Percentiles rank a stretch among this genome's conserved stretches.
phyloP scores from a whole-genome alignment of 64 coral and sea anemone species.

The Montipora capricornis region DNA sequence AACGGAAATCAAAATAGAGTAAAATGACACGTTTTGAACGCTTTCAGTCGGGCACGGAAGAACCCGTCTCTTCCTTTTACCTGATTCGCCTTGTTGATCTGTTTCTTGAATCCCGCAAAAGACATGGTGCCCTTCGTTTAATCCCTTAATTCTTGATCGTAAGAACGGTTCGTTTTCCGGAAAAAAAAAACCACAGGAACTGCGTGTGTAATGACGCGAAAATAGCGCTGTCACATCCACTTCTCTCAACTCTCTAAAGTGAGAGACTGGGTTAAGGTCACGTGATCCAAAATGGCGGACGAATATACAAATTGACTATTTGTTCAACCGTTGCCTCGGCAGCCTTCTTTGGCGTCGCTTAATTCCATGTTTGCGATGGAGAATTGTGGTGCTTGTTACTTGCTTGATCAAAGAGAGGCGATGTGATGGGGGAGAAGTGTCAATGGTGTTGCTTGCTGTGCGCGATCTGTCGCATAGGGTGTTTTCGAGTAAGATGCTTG shows the following conservation, averaged over 20 bases:
- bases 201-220: background rate
- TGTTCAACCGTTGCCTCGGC: background rate
- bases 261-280: slow-evolving; percentile 68
- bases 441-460: slow-evolving; percentile 83
- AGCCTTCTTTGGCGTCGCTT: background rate
- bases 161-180: background rate
- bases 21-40: background rate
- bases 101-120: slow-evolving; percentile 96
- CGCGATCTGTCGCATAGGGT: slow-evolving; percentile 86
- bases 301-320: background rate
- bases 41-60: background rate
- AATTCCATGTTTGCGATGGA: background rate
- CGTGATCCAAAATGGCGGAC: slow-evolving; percentile 82
- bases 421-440: slow-evolving; percentile 77
- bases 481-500: slow-evolving; percentile 83
- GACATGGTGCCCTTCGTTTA: slow-evolving; percentile 79
- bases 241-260: slow-evolving; percentile 19
- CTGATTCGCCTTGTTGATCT: slow-evolving; percentile 99
- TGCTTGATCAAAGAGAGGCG: background rate
- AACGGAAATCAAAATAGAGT: slow-evolving; percentile 29
- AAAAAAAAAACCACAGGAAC: background rate
- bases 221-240: slow-evolving; percentile 29
- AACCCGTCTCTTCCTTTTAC: slow-evolving; percentile 19
- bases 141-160: background rate
- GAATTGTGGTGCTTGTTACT: background rate